phyloP scores from a whole-genome alignment of 2,797 vertebrate genomes.

The Microchirus variegatus region DNA sequence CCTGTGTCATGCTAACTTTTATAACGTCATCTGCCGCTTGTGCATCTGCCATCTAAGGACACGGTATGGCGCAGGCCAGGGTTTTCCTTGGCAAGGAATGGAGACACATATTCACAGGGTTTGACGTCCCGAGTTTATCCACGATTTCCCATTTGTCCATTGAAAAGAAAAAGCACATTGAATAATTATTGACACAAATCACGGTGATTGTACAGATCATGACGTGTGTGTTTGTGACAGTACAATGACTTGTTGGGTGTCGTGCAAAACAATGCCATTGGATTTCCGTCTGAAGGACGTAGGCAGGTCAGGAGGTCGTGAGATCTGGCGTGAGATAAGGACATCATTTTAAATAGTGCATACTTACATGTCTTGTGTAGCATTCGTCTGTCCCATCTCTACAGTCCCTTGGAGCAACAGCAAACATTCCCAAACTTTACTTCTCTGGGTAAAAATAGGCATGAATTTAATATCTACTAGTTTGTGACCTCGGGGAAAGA shows the following conservation, averaged over 20 bases:
- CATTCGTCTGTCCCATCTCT: conserved; percentile 39
- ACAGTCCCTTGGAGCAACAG: conserved; percentile 31
- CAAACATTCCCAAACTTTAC: conserved; percentile 57
- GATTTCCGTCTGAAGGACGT: conserved; percentile 35
- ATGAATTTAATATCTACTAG: conserved; percentile 28
- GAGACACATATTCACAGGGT: not conserved
- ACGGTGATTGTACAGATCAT: conserved; percentile 8
- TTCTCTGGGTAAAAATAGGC: conserved; percentile 38
- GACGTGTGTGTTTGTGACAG: not conserved
- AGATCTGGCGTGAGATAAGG: conserved; percentile 58
- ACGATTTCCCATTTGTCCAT: conserved; percentile 7
- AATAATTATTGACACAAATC: conserved; percentile 6
- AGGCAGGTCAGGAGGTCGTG: conserved; percentile 54
- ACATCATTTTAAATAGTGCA: conserved; percentile 43
- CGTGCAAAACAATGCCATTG: conserved; percentile 21
- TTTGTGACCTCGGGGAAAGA: conserved; percentile 5
- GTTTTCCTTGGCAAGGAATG: conserved; percentile 36
- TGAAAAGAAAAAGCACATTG: conserved; percentile 9
- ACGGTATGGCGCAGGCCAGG: not conserved
- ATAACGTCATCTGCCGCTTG: conserved; percentile 24
- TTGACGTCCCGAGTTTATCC: conserved; percentile 1
- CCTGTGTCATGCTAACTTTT: conserved; percentile 32
- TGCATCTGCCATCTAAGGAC: conserved; percentile 41
- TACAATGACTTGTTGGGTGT: conserved; percentile 29
- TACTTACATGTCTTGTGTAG: conserved; percentile 52